Evolutionary conservation across 92 coral and sea anemone genomes (phyloP), one percentile per base, ranked within the genome.

Genomic region (Heteractis magnifica): DNA sequence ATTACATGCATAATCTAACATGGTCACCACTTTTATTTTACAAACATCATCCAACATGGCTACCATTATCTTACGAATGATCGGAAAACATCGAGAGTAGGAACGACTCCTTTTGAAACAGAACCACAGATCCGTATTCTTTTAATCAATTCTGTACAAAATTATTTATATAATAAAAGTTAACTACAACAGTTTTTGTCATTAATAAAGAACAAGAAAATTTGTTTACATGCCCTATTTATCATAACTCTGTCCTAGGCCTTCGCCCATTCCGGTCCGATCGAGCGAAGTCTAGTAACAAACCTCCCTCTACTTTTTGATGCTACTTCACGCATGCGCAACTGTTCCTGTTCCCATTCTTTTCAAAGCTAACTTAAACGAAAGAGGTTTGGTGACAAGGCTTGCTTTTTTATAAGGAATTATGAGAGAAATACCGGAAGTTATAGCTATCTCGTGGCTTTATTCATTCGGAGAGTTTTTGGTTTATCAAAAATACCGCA

Each of bases 61-160:
- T 4, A 18, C 6, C 20, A 5, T 62, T 62, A 8, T 14, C 23
- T 4, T 62, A n/a, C 20, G 12, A 18, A 18, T 62, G 12, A 23
- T 18, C 18, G 20, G 70, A 23, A 18, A 62, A 9, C 34, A 34
- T 62, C 20, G 70, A 62, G 5, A 18, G 18, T 62, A 4, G 70
- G 26, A 18, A 18, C 8, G 26, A 62, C 70, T 23, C 70, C 70
- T 5, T 23, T 23, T 4, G 10, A 62, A 62, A 23, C 70, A 23
- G 70, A 34, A 34, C 44, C 44, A 34, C 44, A 34, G 70, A 62
- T 18, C 15, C 12, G 70, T 76, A 18, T n/a, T 76, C 79, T 76
- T 76, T 76, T 76, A 76, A 76, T 76, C 64, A 49, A 76, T 76
- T 76, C 79, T 76, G 79, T 76, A 76, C 79, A 76, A 76, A 76